Evolutionary conservation across 2,888 invertebrate genomes (phyloP), one percentile per base, ranked within the genome.

Genomic region (Heteromyza rotundicornis): DNA sequence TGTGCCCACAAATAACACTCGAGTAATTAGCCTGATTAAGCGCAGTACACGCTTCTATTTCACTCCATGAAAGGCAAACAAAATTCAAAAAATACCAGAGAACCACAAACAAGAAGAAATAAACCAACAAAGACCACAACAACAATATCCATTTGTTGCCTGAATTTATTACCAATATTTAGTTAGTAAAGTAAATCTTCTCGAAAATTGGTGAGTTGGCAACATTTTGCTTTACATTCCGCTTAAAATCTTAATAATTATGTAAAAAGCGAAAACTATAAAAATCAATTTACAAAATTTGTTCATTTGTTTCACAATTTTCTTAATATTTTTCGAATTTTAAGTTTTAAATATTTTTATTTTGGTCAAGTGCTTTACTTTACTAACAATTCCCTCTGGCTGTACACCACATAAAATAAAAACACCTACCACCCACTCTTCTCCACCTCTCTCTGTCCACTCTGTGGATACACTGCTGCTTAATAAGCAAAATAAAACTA

Each of bases 1-100:
- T n/a, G n/a, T n/a, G n/a, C n/a, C 40, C 32, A 32, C 32, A 32
- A 32, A n/a, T n/a, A 32, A 12, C 32, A 8, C n/a, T 19, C 1
- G 32, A 19, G 22, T 64, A 72, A 67, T 71, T 68, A 69, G 62
- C 64, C 65, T 61, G 59, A 64, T 54, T 60, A 44, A n/a, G 47
- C 7, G 14, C 20, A 19, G 47, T 5, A 14, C 47, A 47, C 47
- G 47, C 47, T 19, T 7, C 20, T 7, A 20, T 40, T 40, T 40
- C n/a, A n/a, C 40, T 58, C 14, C 27, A 23, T n/a, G 50, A 23
- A 47, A 40, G 50, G 24, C 10, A 22, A 52, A 24, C 27, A 2
- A 19, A 59, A 32, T n/a, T n/a, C n/a, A n/a, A n/a, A n/a, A n/a
- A n/a, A 40, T n/a, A 40, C 27, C 7, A 5, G 27, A 5, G 27